Evolutionary conservation across 1,140 invertebrate genomes (phyloP), one percentile per base, ranked within the genome.

Genomic region (Limonius californicus): DNA sequence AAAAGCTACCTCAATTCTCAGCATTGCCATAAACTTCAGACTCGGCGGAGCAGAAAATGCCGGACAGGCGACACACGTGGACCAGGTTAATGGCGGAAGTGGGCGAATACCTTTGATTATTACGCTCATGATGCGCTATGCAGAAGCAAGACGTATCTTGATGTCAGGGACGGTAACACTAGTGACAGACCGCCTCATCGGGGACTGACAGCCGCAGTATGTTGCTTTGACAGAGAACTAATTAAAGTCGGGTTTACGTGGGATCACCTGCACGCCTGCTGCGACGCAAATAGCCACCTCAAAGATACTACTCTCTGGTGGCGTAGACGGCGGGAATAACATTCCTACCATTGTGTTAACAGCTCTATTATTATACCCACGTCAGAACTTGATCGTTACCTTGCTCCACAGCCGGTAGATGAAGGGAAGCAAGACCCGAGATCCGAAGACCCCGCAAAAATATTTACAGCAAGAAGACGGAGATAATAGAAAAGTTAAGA

Each of bases 221-320:
- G 62, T 65, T 61, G 62, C 60, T 65, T 65, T 70, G 70, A 71
- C 70, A 70, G 68, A 68, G 61, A 68, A 71, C 70, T 71, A 71
- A 71, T 71, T 71, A 71, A 71, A 70, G 59, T 60, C 59, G 58
- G 61, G 68, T 70, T 68, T 66, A 67, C 68, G 68, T 68, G 64
- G 61, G 68, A 68, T 68, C 66, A 67, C 68, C 70, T 68, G 66
- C 57, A 67, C 54, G 19, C 63, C 63, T 45, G 59, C 30, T 53
- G 68, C 57, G 68, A 68, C 66, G 55, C 59, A 68, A 70, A 70
- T 68, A 68, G 61, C 66, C 63, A 57, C 30, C 35, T 63, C 63
- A 54, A 64, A 61, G 62, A 7, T 50, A 50, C 4, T 19, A 50
- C 45, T 50, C 45, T 50, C 20, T 50, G 55, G 47, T 54, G 20